Base-by-base conservation (phyloP, 2,113 vertebrate genomes). In the Esox niger region DNA sequence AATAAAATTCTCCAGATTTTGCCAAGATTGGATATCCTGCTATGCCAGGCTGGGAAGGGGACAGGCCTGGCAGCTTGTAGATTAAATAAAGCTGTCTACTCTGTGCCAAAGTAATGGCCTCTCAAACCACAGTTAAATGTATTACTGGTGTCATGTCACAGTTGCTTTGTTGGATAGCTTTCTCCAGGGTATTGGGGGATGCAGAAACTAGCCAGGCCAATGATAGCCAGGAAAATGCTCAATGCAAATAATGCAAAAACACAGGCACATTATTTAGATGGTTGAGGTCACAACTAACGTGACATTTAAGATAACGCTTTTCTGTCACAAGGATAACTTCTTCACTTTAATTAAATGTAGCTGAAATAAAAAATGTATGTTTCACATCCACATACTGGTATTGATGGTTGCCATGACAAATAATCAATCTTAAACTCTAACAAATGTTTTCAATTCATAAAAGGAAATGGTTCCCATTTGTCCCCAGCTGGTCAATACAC, bases 31-130 rank as follows among this genome's bases (percentile, higher is more conserved):
- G 83, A 84, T 78, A 81, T 78, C 79, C 79, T 77, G 85, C 81
- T 89, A 83, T 86, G 84, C 82, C 80, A 81, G 79, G 73, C 80
- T 80, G 79, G 74, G 78, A 84, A 71, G 67, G 69, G 66, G 84
- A 82, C 77, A 62, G 76, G 68, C 70, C 80, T 85, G 82, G 86
- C 81, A 89, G 85, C 82, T 84, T 85, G 86, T 67, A 86, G 84
- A 86, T 89, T 88, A 87, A 87, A 90, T 89, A 87, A 87, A 87
- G 79, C 83, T 82, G 86, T 87, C 86, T 87, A 67, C 74, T 88
- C 83, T 52, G 69, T 87, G 84, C 86, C 85, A 86, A 77, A 78
- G 77, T 84, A 87, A 86, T 82, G 81, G 82, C 80, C 82, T 88
- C 81, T 80, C 86, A 85, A 82, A 84, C 74, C 78, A 73, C 43